Percentiles rank a stretch among this genome's conserved stretches.
Evolutionary conservation across 2,797 vertebrate genomes (phyloP).

Genomic region (Dendrocincla tyrannina): DNA sequence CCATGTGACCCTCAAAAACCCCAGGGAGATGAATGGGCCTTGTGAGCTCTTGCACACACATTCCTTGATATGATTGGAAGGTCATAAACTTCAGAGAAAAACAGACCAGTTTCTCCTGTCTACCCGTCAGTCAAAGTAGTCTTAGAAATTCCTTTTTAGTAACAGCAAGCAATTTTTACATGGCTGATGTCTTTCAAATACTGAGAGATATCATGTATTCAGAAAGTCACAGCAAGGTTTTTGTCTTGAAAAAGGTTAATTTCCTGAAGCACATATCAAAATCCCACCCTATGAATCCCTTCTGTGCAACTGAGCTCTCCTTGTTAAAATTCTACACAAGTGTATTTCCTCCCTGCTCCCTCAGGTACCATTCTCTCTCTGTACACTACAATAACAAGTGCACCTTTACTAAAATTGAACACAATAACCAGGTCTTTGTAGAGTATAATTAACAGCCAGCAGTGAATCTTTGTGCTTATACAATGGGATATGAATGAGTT

Average conservation of each 20-base stretch:
- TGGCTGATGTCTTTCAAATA: not conserved
- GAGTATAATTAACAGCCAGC: conserved; percentile 66
- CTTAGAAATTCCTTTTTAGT: conserved; percentile 10
- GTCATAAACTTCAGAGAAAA: not conserved
- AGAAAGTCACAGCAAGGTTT: conserved; percentile 17
- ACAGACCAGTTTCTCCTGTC: not conserved
- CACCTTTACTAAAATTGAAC: conserved; percentile 49
- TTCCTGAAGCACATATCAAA: conserved; percentile 53
- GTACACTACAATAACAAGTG: conserved; percentile 53
- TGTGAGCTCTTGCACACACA: not conserved
- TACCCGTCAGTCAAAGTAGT: not conserved
- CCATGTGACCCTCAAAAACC: not conserved
- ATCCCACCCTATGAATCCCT: conserved; percentile 22
- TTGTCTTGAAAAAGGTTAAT: conserved; percentile 60
- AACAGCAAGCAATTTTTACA: conserved; percentile 12
- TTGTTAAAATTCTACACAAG: conserved; percentile 54
- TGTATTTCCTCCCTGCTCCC: conserved; percentile 6
- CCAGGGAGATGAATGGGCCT: not conserved
- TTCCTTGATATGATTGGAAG: not conserved
- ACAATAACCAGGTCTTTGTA: conserved; percentile 66
- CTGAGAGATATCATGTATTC: not conserved
- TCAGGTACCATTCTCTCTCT: conserved; percentile 42
- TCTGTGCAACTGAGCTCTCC: conserved; percentile 19
- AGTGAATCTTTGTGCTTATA: conserved; percentile 57
- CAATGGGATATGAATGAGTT: conserved; percentile 59